A percentile compares a stretch with the other conserved stretches of the same genome.
phyloP scores from a whole-genome alignment of 2,113 vertebrate genomes.

The Bambusicola thoracicus region DNA sequence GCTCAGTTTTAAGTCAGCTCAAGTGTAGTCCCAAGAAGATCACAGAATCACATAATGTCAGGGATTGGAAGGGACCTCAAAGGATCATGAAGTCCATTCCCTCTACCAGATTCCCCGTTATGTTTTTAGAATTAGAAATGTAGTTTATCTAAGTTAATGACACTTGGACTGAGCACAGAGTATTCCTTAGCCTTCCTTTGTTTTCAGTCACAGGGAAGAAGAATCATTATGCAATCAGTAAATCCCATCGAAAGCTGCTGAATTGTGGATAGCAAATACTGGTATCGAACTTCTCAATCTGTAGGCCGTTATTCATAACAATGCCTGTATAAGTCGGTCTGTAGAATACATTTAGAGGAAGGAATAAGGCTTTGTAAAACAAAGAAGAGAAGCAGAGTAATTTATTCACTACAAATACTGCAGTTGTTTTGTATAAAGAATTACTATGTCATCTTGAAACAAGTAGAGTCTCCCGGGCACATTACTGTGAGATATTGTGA shows the following conservation, averaged over 20 bases:
- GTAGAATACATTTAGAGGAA: not conserved
- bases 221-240: not conserved
- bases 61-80: no score
- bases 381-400: not conserved
- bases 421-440: not conserved
- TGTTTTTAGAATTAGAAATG: slow-evolving; percentile 8
- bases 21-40: not conserved
- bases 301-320: not conserved
- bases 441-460: not conserved
- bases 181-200: not conserved
- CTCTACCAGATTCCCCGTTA: not conserved
- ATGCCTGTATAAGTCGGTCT: not conserved
- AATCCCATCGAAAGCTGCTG: not conserved
- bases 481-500: not conserved
- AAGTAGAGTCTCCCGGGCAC: not conserved
- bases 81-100: no score
- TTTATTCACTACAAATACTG: not conserved
- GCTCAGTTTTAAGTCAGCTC: not conserved
- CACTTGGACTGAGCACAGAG: not conserved
- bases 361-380: not conserved
- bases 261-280: slow-evolving; percentile 6
- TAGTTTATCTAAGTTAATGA: not conserved
- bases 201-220: not conserved
- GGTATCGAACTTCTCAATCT: not conserved
- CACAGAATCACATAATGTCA: no score